Evolutionary conservation across 2,888 invertebrate genomes (phyloP), one percentile per base, ranked within the genome.

Genomic region (Dysmachus trigonus): DNA sequence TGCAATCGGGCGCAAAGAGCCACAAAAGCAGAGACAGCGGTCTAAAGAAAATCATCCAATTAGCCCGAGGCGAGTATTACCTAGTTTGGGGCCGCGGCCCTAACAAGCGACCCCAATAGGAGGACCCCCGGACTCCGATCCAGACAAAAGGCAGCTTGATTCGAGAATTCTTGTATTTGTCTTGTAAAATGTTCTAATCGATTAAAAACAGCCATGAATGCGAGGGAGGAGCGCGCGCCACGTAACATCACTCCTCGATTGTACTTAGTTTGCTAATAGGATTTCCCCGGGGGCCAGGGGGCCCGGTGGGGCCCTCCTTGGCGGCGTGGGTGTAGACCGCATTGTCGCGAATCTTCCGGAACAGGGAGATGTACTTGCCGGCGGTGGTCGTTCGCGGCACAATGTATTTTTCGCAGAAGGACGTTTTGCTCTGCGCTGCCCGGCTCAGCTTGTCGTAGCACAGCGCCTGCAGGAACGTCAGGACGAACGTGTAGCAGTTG

Each of bases 401-500:
- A 88, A 98, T 96, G 92, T 96, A 96, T 89, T 95, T 94, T 91
- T 96, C 95, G 90, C 97, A 97, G 92, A 97, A 96, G 33, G 93
- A 92, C 86, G 95, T 96, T 88, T 95, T 92, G 87, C 90, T 91
- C 85, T 89, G 92, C 22, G 96, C 95, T 79, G 95, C 95, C 88
- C 94, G 94, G 84, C 95, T 95, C 62, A 96, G 93, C 88, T 94
- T 94, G 7, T 95, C 95, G 89, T 96, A 95, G 88, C 95, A 94
- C 18, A 98, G 93, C 62, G 94, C 94, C 89, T 95, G 94, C 85
- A 98, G 92, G 91, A 97, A 97, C 47, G 95, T 94, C 87, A 97
- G 93, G 10, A 97, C 96, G 92, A 98, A 98, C 73, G 95, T 95
- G 90, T 97, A 97, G 91, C 98, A 98, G 91, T 98, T 98, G 92